Conservation (phyloP, 2,888 invertebrate genomes). For the Bursaphelenchus okinawaensis region DNA sequence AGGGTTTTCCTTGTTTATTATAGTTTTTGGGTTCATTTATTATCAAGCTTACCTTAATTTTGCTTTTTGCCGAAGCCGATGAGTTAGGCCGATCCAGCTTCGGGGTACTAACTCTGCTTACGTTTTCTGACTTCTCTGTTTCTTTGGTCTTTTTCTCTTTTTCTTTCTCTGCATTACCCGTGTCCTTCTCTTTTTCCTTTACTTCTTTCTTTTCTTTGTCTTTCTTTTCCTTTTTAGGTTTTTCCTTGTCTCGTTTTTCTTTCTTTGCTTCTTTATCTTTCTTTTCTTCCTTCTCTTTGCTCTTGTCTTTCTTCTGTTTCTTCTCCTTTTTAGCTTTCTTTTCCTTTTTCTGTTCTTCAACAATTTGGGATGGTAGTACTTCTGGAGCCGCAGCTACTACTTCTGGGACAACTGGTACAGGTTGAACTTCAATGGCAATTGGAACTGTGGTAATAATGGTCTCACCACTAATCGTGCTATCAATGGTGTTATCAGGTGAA, state of each 20-base stretch:
- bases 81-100: background rate
- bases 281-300: background rate
- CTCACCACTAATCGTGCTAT: too few species aligned
- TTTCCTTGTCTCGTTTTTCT: slow-evolving; percentile 5
- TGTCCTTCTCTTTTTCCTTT: background rate
- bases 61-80: background rate
- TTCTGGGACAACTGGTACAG: background rate
- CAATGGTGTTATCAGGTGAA: too few species aligned
- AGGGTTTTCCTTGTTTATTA: too few species aligned
- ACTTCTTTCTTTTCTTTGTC: background rate
- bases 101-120: background rate
- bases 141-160: slow-evolving; percentile 15
- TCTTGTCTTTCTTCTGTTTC: slow-evolving; percentile 13
- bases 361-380: too few species aligned
- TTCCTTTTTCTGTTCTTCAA: slow-evolving; percentile 14
- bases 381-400: background rate
- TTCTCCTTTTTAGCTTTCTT: slow-evolving; percentile 15
- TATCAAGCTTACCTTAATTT: background rate
- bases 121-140: background rate
- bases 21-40: too few species aligned
- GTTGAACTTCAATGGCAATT: too few species aligned
- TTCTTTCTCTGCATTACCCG: slow-evolving; percentile 8
- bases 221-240: slow-evolving; percentile 14
- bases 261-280: background rate
- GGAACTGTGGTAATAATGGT: background rate